phyloP scores from a whole-genome alignment of 2,888 invertebrate species.

The Linyphia triangularis region DNA sequence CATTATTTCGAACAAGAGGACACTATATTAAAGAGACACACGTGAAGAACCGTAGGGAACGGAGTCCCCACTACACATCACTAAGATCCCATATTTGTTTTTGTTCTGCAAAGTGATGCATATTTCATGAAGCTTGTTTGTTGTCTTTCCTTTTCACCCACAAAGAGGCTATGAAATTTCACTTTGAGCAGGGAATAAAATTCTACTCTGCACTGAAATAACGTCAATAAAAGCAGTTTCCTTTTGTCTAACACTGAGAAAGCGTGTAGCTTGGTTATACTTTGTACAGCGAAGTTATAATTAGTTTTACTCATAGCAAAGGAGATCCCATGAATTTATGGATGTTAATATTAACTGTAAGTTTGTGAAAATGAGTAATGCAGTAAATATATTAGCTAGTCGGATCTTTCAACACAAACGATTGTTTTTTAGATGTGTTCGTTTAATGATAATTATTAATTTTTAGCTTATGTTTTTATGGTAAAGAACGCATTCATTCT shows the following conservation, averaged over 20 bases:
- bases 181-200: slow-evolving; percentile 36
- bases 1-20: slow-evolving; percentile 19
- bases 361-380: no score
- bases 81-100: slow-evolving; percentile 23
- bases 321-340: no score
- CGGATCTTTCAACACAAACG: no score
- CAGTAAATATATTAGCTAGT: no score
- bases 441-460: no score
- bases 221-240: slow-evolving; percentile 15
- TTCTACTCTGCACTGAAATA: background rate
- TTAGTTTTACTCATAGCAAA: no score
- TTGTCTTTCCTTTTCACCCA: slow-evolving; percentile 23
- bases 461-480: no score
- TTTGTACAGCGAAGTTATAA: no score
- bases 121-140: slow-evolving; percentile 68
- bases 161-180: slow-evolving; percentile 64
- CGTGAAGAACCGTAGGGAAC: background rate
- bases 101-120: slow-evolving; percentile 35
- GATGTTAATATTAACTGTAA: no score
- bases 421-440: no score
- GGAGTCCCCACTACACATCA: background rate
- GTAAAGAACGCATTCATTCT: no score
- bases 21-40: background rate
- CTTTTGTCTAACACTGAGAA: background rate
- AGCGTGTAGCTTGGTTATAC: no score